Base-by-base conservation (phyloP, 37 sponge, comb jelly and placozoan genomes). In the Cladorhizidae sp. region DNA sequence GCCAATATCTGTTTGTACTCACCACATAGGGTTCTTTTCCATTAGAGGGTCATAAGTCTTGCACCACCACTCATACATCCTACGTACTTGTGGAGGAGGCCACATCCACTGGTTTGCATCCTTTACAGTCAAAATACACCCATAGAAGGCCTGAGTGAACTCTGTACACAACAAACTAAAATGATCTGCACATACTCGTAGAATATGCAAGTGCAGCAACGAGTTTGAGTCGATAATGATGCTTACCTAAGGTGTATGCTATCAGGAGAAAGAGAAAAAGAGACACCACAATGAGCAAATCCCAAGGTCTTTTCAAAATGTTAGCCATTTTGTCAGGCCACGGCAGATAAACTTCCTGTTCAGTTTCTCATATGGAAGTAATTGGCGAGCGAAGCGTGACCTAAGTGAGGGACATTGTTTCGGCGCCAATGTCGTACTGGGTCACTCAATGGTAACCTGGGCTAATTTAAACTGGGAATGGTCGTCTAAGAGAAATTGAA, bases 1-100 rank as follows among this genome's bases (percentile, higher is more conserved):
- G n/a, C n/a, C n/a, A n/a, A n/a, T n/a, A n/a, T n/a, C n/a, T n/a
- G n/a, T n/a, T n/a, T n/a, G n/a, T n/a, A n/a, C 25, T 67, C 25
- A 93, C 95, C 95, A 94, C 51, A 87, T 57, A 64, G 95, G 91
- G 42, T 94, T 94, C n/a, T 76, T 75, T 26, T 49, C 88, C 35
- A 94, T 45, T 32, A 94, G 79, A 21, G 88, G 64, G 68, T 94
- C 95, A 22, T 87, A 87, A 1, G 77, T 87, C 52, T 87, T 63
- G 80, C 95, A 94, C 95, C 95, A 94, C 91, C 91, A 94, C 5
- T 33, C 41, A 35, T 84, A 94, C n/a, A 50, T 39, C 17, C 78
- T 21, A 32, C 86, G 62, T 29, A 94, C 39, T 7, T 33, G 39
- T 29, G 72, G n/a, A 38, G 95, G 91, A 38, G 95, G 95, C 95